Base-by-base conservation (phyloP, 2,888 invertebrate species). In the Dexiosoma caninum region DNA sequence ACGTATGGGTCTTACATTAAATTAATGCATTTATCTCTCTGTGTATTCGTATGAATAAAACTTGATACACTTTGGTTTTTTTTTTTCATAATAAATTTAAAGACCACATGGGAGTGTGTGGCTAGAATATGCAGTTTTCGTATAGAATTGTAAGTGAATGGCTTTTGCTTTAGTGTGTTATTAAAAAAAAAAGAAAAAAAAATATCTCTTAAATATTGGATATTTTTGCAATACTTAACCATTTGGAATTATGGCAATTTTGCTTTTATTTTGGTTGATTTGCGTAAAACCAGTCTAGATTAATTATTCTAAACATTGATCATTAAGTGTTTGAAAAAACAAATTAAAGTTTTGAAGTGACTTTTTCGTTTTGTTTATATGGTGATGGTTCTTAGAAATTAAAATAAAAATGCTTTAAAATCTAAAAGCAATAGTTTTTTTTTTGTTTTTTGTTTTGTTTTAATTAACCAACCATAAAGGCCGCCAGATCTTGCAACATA, bases 141-240 rank as follows among this genome's bases (percentile, higher is more conserved):
- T 62, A 30, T 14, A 9, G 16, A 51, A 46, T 37, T 16, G 23
- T 46, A 55, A 64, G 64, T 59, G 66, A 75, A 49, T 59, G 72
- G 32, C 4, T 64, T 67, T 16, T 4, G n/a, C 40, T 37, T 37
- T 53, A 12, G 46, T 59, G 10, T 72, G 32, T 55, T 64, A 37
- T 55, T 55, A 46, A 46, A 67, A 46, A 49, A 46, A 66, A n/a
- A n/a, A n/a, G n/a, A n/a, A n/a, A n/a, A n/a, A n/a, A n/a, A n/a
- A n/a, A n/a, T n/a, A n/a, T 62, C 69, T 77, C 62, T 76, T 21
- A 62, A 44, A 55, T 70, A 57, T 70, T 49, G 44, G n/a, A 10
- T 19, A 40, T 55, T 37, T 62, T 62, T 77, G 62, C 77, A 70
- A 77, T 62, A 77, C 14, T 70, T 77, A 62, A 70, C n/a, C 27